These are phyloP conservation scores for Sarcophaga rosellei DNA, from an alignment of 2,888 invertebrate genomes.

Conservation along the genomic window DNA sequence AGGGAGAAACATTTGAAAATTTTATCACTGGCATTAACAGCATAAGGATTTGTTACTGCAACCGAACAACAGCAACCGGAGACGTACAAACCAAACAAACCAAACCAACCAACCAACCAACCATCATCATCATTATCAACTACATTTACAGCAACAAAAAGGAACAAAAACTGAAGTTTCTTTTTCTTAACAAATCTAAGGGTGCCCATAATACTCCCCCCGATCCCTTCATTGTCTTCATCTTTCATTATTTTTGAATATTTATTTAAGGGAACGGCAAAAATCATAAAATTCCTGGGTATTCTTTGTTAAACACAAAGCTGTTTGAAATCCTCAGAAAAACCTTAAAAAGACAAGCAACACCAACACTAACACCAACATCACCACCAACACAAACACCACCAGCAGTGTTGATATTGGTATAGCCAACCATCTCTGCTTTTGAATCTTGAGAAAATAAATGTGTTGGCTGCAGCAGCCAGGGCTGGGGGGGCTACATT, in stretches of 20 bases:
- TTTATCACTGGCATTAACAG: slow-evolving; percentile 12
- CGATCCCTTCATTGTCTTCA: not conserved
- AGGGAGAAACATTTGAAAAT: not conserved
- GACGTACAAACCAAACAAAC: not conserved
- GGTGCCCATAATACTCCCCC: no score
- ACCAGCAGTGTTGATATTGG: not conserved
- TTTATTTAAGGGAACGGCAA: slow-evolving; percentile 52
- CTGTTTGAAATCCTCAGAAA: not conserved
- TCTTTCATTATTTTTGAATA: slow-evolving; percentile 26
- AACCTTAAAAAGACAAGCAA: not conserved
- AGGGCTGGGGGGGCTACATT: not conserved
- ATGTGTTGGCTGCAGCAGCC: slow-evolving; percentile 2
- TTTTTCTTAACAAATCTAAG: not conserved
- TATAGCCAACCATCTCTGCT: not conserved
- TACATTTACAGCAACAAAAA: slow-evolving; percentile 11
- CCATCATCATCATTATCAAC: slow-evolving; percentile 25
- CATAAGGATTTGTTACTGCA: slow-evolving; percentile 5
- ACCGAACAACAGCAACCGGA: slow-evolving; percentile 26
- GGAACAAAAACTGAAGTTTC: not conserved
- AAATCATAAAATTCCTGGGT: slow-evolving; percentile 56
- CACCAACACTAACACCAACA: slow-evolving; percentile 25
- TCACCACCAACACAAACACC: slow-evolving; percentile 7
- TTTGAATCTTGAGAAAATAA: slow-evolving; percentile 1
- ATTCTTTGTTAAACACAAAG: slow-evolving; percentile 47
- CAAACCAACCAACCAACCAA: not conserved